phyloP scores from a whole-genome alignment of 35 echinoderm and acorn worm genomes.

The Chiridota heheva region DNA sequence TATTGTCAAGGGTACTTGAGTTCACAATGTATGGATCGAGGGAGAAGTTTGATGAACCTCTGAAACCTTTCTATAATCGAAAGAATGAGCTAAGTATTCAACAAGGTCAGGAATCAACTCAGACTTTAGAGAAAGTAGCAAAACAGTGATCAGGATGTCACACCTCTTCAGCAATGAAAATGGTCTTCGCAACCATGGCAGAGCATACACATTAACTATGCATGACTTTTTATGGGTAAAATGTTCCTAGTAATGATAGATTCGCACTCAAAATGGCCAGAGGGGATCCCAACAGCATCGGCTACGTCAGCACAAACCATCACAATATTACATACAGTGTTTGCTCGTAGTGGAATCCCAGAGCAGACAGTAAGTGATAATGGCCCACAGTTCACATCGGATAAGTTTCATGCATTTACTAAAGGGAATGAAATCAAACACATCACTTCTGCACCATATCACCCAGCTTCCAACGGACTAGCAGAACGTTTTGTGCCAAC shows the following conservation, averaged over 20 bases:
- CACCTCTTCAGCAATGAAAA: conserved; percentile 5
- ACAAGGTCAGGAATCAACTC: neutral
- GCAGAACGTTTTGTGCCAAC: conserved; percentile 42
- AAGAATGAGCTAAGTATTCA: too few species aligned
- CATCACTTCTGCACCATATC: conserved; percentile 7
- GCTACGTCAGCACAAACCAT: too few species aligned
- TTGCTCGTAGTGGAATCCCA: too few species aligned
- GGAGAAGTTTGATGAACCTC: too few species aligned
- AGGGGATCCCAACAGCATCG: too few species aligned
- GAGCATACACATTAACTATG: conserved; percentile 14
- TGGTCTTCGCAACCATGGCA: conserved; percentile 22
- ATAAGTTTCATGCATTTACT: neutral
- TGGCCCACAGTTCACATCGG: conserved; percentile 33
- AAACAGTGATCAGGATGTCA: neutral
- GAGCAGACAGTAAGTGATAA: too few species aligned
- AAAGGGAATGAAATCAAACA: conserved; percentile 11
- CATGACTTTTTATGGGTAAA: conserved; percentile 10
- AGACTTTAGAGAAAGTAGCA: neutral
- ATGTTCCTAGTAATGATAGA: conserved; percentile 25
- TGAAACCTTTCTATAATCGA: too few species aligned
- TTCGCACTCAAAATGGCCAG: too few species aligned
- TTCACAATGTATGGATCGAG: too few species aligned
- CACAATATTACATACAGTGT: too few species aligned
- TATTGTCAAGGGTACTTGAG: too few species aligned
- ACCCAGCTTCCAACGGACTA: conserved; percentile 52